Base-by-base conservation (phyloP, 2,888 invertebrate species). In the Drosophila mulleri region DNA sequence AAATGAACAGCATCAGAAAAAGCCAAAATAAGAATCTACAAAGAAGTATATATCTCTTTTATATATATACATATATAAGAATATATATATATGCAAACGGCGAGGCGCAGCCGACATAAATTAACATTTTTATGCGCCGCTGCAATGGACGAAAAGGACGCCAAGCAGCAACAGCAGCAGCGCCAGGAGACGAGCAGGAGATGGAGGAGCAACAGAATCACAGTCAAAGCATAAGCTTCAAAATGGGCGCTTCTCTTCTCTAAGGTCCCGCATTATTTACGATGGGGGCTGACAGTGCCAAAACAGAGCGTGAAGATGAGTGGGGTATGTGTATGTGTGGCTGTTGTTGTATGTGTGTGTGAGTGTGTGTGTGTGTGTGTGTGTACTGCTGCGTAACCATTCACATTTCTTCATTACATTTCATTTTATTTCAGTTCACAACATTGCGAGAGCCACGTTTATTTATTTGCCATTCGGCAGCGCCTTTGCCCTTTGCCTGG, bases 81-180 rank as follows among this genome's bases (percentile, higher is more conserved):
- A 60, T 61, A 52, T 29, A 35, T 67, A 54, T 78, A 52, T 69
- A 89, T 89, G 82, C 84, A 83, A 89, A 82, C 72, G 70, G 72
- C 66, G 75, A 85, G 83, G 86, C 88, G 78, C 86, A 78, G 73
- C 47, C 73, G 67, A 87, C 84, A 89, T 85, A 89, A 85, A 85
- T 85, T 85, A 89, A 89, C 84, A 89, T 85, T 85, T 85, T 85
- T 87, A 85, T 85, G 79, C 88, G 88, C 82, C 80, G 87, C 73
- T 87, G 89, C 84, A 85, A 80, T 84, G 89, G 75, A 68, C 88
- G 69, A 70, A 67, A 68, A 56, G 56, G 41, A 62, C 56, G 62
- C 16, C 56, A 53, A 62, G 56, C 52, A 57, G 48, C 73, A 48
- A 44, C 16, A 39, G 39, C 11, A 59, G 45, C 42, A 18, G 60